phyloP scores from a whole-genome alignment of 1,140 invertebrate genomes.

The Leptopilina clavipes region DNA sequence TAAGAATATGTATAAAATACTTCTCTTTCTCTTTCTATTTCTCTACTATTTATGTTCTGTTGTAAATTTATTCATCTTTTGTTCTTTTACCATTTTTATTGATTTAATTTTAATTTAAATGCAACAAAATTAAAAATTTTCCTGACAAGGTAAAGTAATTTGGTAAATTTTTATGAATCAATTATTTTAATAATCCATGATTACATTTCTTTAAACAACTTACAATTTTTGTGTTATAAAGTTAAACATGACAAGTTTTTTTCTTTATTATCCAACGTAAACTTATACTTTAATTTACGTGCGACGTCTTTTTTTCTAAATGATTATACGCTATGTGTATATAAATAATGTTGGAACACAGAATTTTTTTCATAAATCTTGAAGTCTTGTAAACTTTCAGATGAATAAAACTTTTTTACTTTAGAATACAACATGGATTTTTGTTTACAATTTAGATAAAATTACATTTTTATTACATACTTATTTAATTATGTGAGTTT shows the following conservation, averaged over 20 bases:
- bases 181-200: slow-evolving; percentile 42
- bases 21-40: too few species aligned
- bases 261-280: not conserved
- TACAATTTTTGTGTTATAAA: slow-evolving; percentile 36
- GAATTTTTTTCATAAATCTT: not conserved
- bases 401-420: not conserved
- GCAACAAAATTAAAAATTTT: not conserved
- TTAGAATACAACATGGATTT: not conserved
- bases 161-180: slow-evolving; percentile 24
- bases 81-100: too few species aligned
- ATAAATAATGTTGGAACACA: not conserved
- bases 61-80: too few species aligned
- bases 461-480: not conserved
- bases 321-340: not conserved
- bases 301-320: not conserved
- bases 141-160: not conserved
- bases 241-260: not conserved
- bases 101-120: too few species aligned
- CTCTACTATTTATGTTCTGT: too few species aligned
- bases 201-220: slow-evolving; percentile 36
- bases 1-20: not conserved
- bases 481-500: not conserved
- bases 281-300: not conserved
- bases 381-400: slow-evolving; percentile 3
- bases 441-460: not conserved